Conservation (phyloP, 2,888 invertebrate genomes). For the Stenoptilia bipunctidactyla region DNA sequence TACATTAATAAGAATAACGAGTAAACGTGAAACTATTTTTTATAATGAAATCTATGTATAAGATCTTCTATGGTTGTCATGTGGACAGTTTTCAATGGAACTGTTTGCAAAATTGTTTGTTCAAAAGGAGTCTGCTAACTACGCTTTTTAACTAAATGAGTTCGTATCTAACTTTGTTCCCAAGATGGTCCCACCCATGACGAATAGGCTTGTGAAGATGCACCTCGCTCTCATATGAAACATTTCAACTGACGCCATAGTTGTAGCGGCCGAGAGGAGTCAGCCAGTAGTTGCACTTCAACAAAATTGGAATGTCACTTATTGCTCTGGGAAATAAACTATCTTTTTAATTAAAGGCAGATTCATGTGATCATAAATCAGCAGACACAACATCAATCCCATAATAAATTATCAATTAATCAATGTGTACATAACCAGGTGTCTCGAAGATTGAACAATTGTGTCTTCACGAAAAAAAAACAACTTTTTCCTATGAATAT, state of each 20-base stretch:
- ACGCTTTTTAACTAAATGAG: constrained; percentile 45
- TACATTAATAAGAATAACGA: constrained; percentile 37
- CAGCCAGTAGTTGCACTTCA: constrained; percentile 50
- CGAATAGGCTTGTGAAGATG: constrained; percentile 62
- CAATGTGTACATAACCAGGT: constrained; percentile 37
- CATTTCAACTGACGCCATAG: constrained; percentile 1
- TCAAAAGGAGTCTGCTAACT: constrained; percentile 44
- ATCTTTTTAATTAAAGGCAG: constrained; percentile 2
- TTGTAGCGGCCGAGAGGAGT: constrained; percentile 2
- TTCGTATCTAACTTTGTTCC: constrained; percentile 68
- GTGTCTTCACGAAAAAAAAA: constrained; percentile 42
- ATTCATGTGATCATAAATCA: constrained; percentile 22
- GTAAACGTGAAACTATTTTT: too few relatives aligned
- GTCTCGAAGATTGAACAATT: constrained; percentile 29
- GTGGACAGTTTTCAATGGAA: constrained; percentile 17
- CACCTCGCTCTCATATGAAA: constrained; percentile 28
- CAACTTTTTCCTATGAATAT: constrained; percentile 34
- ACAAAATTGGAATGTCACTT: constrained; percentile 69
- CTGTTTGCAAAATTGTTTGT: constrained; percentile 43
- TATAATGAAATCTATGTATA: too few relatives aligned
- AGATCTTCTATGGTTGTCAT: constrained; percentile 9
- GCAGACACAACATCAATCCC: constrained; percentile 33
- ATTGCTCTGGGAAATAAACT: constrained; percentile 43
- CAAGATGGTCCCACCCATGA: constrained; percentile 71
- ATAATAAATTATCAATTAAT: constrained; percentile 22